Percentiles rank a stretch among this genome's conserved stretches.
Conservation (phyloP, 2,888 invertebrate genomes). For the Electrophaes corylata region DNA sequence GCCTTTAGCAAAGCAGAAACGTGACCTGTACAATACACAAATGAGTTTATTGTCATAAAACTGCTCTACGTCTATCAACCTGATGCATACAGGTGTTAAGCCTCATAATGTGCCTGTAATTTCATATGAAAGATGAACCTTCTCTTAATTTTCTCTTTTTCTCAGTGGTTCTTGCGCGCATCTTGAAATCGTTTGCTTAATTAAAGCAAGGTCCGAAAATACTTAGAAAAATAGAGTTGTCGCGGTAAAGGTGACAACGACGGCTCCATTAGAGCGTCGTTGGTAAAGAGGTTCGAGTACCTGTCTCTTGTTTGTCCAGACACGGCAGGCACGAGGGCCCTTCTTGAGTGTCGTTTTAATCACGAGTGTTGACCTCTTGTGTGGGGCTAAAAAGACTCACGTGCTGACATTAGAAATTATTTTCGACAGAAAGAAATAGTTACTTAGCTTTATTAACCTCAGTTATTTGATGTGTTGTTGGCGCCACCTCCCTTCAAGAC, state of each 20-base stretch:
- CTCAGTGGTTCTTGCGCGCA: too few relatives aligned
- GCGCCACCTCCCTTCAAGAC: too few relatives aligned
- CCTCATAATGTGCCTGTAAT: too few relatives aligned
- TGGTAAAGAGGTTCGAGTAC: conserved; percentile 64
- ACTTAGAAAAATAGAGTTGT: conserved; percentile 34
- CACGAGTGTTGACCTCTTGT: conserved; percentile 66
- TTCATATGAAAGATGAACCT: too few relatives aligned
- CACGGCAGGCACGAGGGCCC: conserved; percentile 58
- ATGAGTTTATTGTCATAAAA: too few relatives aligned
- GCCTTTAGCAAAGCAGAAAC: too few relatives aligned
- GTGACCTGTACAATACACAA: too few relatives aligned
- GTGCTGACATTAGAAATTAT: conserved; percentile 29
- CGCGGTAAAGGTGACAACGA: conserved; percentile 48
- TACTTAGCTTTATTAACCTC: not conserved
- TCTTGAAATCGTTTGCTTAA: not conserved
- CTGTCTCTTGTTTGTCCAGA: conserved; percentile 70
- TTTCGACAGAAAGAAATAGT: conserved; percentile 12
- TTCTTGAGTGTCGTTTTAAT: conserved; percentile 72
- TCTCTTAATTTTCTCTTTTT: too few relatives aligned
- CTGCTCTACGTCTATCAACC: too few relatives aligned
- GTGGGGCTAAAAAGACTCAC: conserved; percentile 45
- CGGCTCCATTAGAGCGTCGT: conserved; percentile 63
- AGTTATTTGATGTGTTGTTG: too few relatives aligned
- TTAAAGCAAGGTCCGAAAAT: conserved; percentile 23
- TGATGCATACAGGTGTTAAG: too few relatives aligned